These are phyloP conservation scores for Eptatretus atami DNA, from an alignment of 2,797 vertebrate genomes.

Conservation along the genomic window DNA sequence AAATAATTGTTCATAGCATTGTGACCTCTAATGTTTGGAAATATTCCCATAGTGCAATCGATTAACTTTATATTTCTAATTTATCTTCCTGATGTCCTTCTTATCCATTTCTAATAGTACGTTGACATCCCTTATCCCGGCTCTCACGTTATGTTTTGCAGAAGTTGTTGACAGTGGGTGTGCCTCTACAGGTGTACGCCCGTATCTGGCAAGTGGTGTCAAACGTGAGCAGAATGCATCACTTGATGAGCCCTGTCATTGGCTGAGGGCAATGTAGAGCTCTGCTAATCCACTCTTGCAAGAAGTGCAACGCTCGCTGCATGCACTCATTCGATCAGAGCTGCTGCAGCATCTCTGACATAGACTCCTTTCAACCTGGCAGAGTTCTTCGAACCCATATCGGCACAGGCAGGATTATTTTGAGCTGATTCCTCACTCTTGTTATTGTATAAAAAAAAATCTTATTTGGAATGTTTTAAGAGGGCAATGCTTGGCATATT, in stretches of 20 bases:
- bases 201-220: constrained; percentile 55
- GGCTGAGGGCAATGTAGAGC: constrained; percentile 68
- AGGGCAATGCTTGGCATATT: background rate
- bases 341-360: constrained; percentile 38
- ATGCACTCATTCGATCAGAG: constrained; percentile 45
- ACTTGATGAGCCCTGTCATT: constrained; percentile 40
- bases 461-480: background rate
- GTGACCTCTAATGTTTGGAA: no score
- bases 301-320: constrained; percentile 54
- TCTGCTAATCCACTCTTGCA: constrained; percentile 62
- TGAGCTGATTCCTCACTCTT: constrained; percentile 8
- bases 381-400: constrained; percentile 47
- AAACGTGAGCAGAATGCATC: constrained; percentile 50
- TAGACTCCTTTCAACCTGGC: constrained; percentile 28
- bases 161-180: no score
- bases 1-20: no score
- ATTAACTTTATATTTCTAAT: no score
- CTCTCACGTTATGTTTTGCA: no score
- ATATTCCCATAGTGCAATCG: no score
- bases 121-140: no score
- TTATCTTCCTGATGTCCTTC: no score
- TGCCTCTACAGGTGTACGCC: constrained; percentile 34
- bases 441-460: background rate
- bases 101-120: no score
- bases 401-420: constrained; percentile 38